A percentile compares a stretch with the other conserved stretches of the same genome.
These are phyloP conservation scores for Chloroceryle inda DNA, from an alignment of 2,797 vertebrate genomes.

Conservation along the genomic window DNA sequence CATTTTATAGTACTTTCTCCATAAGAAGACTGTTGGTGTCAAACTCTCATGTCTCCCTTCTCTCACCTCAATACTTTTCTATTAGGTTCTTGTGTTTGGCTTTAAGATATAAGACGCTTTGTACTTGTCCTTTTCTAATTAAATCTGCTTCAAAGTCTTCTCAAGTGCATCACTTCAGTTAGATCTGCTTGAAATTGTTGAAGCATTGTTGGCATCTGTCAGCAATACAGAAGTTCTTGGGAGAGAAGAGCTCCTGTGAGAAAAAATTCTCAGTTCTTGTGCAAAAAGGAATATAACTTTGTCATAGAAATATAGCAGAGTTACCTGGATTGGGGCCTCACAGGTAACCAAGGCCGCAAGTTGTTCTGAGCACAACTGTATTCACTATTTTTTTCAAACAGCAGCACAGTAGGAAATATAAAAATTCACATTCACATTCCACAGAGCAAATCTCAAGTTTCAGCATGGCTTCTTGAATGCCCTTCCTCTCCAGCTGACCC, in stretches of 20 bases:
- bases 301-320: background rate
- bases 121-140: constrained; percentile 17
- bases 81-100: background rate
- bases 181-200: background rate
- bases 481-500: background rate
- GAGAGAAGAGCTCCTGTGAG: background rate
- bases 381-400: background rate
- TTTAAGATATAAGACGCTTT: background rate
- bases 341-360: background rate
- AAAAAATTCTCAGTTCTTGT: background rate
- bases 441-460: background rate
- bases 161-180: background rate
- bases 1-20: background rate
- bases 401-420: background rate
- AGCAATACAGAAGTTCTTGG: background rate
- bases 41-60: background rate
- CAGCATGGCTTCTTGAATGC: background rate
- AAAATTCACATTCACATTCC: background rate
- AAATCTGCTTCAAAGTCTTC: background rate
- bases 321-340: background rate
- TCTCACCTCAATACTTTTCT: background rate
- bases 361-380: background rate
- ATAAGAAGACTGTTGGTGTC: background rate
- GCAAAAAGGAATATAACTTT: constrained; percentile 20
- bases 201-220: background rate